These are phyloP conservation scores for Kradibia gibbosae DNA, from an alignment of 1,140 invertebrate species.

Conservation along the genomic window DNA sequence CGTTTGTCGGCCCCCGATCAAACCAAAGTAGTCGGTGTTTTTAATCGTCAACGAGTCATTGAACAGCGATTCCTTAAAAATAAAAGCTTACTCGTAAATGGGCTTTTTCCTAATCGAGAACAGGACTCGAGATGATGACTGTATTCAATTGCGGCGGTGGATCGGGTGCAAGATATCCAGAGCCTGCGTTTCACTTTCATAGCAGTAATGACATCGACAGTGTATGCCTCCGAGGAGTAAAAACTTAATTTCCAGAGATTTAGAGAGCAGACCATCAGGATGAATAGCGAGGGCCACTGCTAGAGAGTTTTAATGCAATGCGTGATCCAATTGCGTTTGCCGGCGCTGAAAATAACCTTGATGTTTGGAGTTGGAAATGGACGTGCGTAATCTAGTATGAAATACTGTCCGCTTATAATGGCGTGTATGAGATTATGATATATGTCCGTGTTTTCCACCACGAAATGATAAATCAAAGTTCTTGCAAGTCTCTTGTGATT, in stretches of 20 bases:
- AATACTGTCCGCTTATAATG: not conserved
- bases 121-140: too few species aligned
- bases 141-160: too few species aligned
- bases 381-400: constrained; percentile 1
- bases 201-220: not conserved
- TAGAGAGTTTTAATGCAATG: not conserved
- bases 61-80: too few species aligned
- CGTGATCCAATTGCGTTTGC: not conserved
- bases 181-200: not conserved
- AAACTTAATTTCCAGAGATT: not conserved
- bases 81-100: too few species aligned
- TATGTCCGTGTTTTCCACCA: not conserved
- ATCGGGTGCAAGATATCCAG: not conserved
- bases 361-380: not conserved
- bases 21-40: too few species aligned
- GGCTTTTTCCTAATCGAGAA: too few species aligned
- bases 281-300: not conserved
- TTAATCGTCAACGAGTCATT: too few species aligned
- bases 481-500: not conserved
- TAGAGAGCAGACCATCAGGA: not conserved
- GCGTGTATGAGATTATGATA: not conserved
- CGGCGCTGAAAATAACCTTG: not conserved
- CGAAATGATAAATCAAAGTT: constrained; percentile 9
- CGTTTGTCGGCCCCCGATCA: too few species aligned
- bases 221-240: not conserved